These are phyloP conservation scores for Callaeas wilsoni DNA, from an alignment of 2,113 vertebrate species.

Conservation along the genomic window DNA sequence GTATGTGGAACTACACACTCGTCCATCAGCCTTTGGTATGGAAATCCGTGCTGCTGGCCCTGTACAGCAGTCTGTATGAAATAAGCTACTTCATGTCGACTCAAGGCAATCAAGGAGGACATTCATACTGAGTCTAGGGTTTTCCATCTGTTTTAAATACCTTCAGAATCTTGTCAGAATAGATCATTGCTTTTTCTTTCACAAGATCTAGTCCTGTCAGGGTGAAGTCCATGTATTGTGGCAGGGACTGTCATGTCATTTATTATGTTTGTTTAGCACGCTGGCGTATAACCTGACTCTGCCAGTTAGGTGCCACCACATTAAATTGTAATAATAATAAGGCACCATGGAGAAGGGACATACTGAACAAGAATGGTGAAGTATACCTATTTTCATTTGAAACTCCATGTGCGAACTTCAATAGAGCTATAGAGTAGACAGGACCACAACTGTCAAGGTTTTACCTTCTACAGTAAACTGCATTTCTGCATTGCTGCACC, in stretches of 20 bases:
- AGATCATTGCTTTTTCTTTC: constrained; percentile 8
- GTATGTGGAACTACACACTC: not conserved
- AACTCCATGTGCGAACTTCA: not conserved
- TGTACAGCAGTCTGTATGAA: not conserved
- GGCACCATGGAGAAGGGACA: not conserved
- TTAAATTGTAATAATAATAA: constrained; percentile 36
- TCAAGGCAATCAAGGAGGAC: not conserved
- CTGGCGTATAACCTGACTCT: constrained; percentile 5
- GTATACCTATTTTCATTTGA: not conserved
- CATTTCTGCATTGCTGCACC: not conserved
- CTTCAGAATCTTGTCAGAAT: constrained; percentile 53
- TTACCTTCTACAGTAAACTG: not conserved
- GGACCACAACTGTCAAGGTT: not conserved
- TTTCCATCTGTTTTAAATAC: constrained; percentile 15
- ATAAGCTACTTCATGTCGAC: not conserved
- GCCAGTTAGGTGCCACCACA: constrained; percentile 15
- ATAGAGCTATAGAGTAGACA: not conserved
- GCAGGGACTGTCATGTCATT: constrained; percentile 35
- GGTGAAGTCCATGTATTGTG: constrained; percentile 17
- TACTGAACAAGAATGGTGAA: not conserved
- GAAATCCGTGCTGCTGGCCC: not conserved
- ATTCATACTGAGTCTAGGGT: not conserved
- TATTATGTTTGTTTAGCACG: constrained; percentile 43
- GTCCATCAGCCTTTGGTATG: not conserved
- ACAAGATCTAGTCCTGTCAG: not conserved